Evolutionary conservation across 2,113 vertebrate species (phyloP), one percentile per base, ranked within the genome.

Genomic region (Platysteira castanea): DNA sequence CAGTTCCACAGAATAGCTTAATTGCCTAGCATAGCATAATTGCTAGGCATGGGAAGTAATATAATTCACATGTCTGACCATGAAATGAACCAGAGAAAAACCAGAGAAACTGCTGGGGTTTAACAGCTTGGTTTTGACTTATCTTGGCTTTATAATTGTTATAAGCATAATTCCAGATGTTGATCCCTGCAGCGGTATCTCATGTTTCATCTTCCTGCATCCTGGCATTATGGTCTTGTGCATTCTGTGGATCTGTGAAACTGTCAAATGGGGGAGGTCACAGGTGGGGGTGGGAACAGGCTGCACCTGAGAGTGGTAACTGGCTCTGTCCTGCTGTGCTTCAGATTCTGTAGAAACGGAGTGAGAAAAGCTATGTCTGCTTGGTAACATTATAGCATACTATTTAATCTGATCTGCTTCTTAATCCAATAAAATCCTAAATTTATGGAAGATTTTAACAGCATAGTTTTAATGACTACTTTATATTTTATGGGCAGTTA

Each of bases 51-150:
- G 63, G 20, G 60, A 59, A 80, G 64, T 70, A 88, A 90, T 81
- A 75, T 81, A 90, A 94, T 96, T 91, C 87, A 60, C 56, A 67
- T 85, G 75, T 86, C 68, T 96, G 95, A 94, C 92, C 87, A 77
- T 30, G 54, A 83, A 94, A 71, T 71, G 71, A 96, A 90, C 63
- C 71, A 64, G 15, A 44, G 75, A 90, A 89, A 49, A 94, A 77
- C 41, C 49, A 65, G 15, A 24, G 64, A 82, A 91, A 52, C 35
- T 77, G 33, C 46, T 90, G n/a, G 1, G 2, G 31, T 93, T 91
- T 90, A 74, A 47, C 85, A 78, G 56, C 56, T 78, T 93, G 27
- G 9, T 68, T 94, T 93, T 91, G 68, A 91, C 44, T 93, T 91
- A 84, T 57, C 50, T 80, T 56, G 77, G 87, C 64, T 59, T 64